phyloP scores from a whole-genome alignment of 2,888 invertebrate genomes.

The Latheticus oryzae region DNA sequence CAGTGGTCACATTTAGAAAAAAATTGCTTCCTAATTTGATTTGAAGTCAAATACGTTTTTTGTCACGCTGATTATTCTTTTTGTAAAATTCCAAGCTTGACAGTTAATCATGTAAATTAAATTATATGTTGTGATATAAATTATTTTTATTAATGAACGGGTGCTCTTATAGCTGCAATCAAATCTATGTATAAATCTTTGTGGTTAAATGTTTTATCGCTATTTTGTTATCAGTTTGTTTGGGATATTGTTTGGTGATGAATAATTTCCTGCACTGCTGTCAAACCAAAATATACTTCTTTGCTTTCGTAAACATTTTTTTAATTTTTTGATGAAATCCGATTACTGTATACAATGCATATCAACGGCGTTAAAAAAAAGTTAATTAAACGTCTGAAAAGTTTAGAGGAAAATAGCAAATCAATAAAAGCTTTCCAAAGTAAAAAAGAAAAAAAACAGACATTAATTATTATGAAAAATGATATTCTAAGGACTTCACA shows the following conservation, averaged over 20 bases:
- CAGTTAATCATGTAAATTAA: constrained; percentile 7
- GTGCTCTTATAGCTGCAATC: not conserved
- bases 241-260: constrained; percentile 6
- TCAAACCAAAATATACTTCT: not conserved
- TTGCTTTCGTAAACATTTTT: not conserved
- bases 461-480: constrained; percentile 16
- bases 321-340: constrained; percentile 2
- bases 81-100: not conserved
- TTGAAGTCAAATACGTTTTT: too few species aligned
- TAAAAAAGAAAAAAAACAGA: constrained; percentile 2
- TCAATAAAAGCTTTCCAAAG: constrained; percentile 1
- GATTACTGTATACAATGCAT: too few species aligned
- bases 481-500: not conserved
- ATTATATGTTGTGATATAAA: constrained; percentile 13
- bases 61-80: too few species aligned
- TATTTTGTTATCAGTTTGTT: constrained; percentile 13
- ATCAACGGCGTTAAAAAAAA: not conserved
- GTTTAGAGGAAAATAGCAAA: not conserved
- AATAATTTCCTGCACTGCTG: constrained; percentile 11
- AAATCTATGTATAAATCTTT: too few species aligned
- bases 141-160: not conserved
- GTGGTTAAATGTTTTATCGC: too few species aligned
- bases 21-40: too few species aligned
- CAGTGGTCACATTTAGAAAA: too few species aligned
- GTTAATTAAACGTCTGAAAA: constrained; percentile 11